Percentiles rank a stretch among this genome's conserved stretches.
Evolutionary conservation across 2,113 vertebrate species (phyloP).

Genomic region (Pseudopodoces humilis): DNA sequence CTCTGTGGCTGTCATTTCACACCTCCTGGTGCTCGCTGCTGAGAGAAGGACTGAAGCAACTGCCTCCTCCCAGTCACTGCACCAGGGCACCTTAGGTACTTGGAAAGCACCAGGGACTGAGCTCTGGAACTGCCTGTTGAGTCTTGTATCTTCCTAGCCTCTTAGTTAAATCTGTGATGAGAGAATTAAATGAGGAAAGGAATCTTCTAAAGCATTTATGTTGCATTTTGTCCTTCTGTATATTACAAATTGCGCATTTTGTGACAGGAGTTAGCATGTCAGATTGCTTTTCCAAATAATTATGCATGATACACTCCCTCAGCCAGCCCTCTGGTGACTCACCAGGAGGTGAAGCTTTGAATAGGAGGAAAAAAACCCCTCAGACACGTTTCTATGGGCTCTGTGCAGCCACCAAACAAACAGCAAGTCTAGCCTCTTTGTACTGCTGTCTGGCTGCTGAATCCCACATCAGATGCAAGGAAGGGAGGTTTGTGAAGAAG

Average conservation of each 20-base stretch:
- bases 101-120: rapidly evolving
- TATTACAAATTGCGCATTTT: not conserved
- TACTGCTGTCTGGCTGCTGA: constrained; percentile 5
- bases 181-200: not conserved
- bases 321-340: not conserved
- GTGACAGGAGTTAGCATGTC: not conserved
- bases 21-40: not conserved
- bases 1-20: rapidly evolving
- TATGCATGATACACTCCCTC: not conserved
- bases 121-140: not conserved
- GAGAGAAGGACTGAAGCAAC: not conserved
- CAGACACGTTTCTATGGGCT: not conserved
- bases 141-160: not conserved
- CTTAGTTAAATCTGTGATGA: not conserved
- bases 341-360: constrained; percentile 27
- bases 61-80: not conserved
- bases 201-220: not conserved
- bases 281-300: constrained; percentile 10
- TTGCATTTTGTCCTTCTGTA: not conserved
- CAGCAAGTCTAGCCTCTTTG: not conserved
- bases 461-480: not conserved
- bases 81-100: not conserved
- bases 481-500: not conserved
- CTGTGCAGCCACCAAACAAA: not conserved
- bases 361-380: not conserved